Evolutionary conservation across 2,113 vertebrate species (phyloP).

Genomic region (Cyprinodon tularosa): DNA sequence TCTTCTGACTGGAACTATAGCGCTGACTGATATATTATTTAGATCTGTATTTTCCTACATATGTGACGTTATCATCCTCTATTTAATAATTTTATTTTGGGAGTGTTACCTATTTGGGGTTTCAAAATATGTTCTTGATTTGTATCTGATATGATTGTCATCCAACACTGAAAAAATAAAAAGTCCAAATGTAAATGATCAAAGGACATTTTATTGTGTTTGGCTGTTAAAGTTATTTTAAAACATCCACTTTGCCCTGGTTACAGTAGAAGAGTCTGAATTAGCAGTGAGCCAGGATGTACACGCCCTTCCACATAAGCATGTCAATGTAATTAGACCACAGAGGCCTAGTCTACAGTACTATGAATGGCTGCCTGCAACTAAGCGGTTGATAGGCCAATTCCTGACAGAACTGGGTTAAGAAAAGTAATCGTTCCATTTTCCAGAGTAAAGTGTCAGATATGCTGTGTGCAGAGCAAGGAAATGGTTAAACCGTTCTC

Average conservation of each 20-base stretch:
- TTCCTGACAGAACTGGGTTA: conserved; percentile 81
- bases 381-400: conserved; percentile 55
- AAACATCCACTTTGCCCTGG: neutral
- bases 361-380: conserved; percentile 61
- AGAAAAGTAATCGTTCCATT: conserved; percentile 48
- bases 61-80: neutral
- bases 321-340: conserved; percentile 67
- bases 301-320: conserved; percentile 41
- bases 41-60: neutral
- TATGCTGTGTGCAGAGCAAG: conserved; percentile 11
- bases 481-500: conserved; percentile 38
- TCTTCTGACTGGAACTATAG: no score
- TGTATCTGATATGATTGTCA: no score
- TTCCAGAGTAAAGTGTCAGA: conserved; percentile 40
- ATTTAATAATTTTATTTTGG: neutral
- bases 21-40: neutral
- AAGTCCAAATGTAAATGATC: no score
- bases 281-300: conserved; percentile 27
- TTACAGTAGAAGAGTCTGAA: conserved; percentile 12
- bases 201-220: neutral
- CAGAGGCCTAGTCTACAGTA: conserved; percentile 42
- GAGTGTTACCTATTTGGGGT: neutral
- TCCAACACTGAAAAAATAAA: neutral
- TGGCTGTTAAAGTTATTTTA: neutral
- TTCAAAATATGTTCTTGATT: no score